Base-by-base conservation (phyloP, 2,888 invertebrate genomes). In the Protula sp. region DNA sequence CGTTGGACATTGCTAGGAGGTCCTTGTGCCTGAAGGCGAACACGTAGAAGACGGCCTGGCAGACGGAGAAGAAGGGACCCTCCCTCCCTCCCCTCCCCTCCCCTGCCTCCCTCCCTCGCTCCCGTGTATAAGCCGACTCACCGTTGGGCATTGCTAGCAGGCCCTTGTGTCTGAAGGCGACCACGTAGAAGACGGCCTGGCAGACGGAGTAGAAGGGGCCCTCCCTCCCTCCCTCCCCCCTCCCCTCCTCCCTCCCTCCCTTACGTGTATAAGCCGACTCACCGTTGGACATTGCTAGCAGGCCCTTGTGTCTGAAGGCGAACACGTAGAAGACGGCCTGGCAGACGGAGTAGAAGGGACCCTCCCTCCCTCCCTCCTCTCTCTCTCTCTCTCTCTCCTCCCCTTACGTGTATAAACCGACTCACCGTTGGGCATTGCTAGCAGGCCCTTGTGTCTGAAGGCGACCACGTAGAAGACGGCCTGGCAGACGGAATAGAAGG, bases 201-300 rank as follows among this genome's bases (percentile, higher is more conserved):
- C 94, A 94, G 2, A 93, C 87, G 1, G 91, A 87, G 77, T 94
- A 94, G 82, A 98, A 98, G 0, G 94, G n/a, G n/a, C n/a, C n/a
- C n/a, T n/a, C n/a, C n/a, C n/a, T n/a, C n/a, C n/a, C n/a, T n/a
- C n/a, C n/a, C n/a, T n/a, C n/a, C n/a, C n/a, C n/a, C n/a, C n/a
- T n/a, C n/a, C n/a, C n/a, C n/a, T n/a, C n/a, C n/a, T n/a, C n/a
- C n/a, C n/a, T n/a, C n/a, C n/a, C n/a, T n/a, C n/a, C n/a, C n/a
- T n/a, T n/a, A n/a, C n/a, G n/a, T n/a, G n/a, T n/a, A n/a, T n/a
- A n/a, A n/a, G 19, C 9, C 38, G 24, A 47, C 58, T 28, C n/a
- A 72, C 93, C 88, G 83, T 89, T 89, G 77, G 87, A 87, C 70
- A 84, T 86, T 59, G 85, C 85, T 50, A 92, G 87, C 69, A 97